Evolutionary conservation across 1,140 invertebrate species (phyloP), one percentile per base, ranked within the genome.

Genomic region (Halictus rubicundus): DNA sequence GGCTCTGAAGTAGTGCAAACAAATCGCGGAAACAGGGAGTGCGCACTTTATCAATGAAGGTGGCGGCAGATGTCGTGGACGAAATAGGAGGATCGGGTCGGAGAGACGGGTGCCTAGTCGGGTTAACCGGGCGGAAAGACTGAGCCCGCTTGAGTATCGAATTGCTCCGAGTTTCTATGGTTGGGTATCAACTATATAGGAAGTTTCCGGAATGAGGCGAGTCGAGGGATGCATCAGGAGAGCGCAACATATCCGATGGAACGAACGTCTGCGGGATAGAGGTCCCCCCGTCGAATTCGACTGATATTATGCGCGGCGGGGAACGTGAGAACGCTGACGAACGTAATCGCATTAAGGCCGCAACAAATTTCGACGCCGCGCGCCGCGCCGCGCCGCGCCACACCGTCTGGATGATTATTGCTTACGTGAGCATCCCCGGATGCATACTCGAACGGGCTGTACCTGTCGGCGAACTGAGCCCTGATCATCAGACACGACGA

Each of bases 321-420:
- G 19, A 61, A 74, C 70, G 70, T 39, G 69, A 27, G 52, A 72
- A 72, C 78, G 70, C 63, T 66, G 78, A 79, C 70, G 78, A 79
- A 60, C 78, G 27, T 79, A 79, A 79, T 79, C 78, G 70, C 71
- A 79, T 79, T 79, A 79, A 74, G 78, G 64, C 42, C 63, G 78
- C 52, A 73, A 79, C 63, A 79, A 74, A 74, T 78, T 78, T 78
- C 60, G 25, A 65, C 71, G 70, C 39, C 16, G 78, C n/a, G n/a
- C 2, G 2, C 32, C 32, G 2, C 32, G 32, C 32, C 32, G 5
- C 32, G 32, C 32, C 32, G 2, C 32, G 32, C 32, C 32, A 5
- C 10, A 46, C 42, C 14, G 42, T 46, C 78, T 79, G 68, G 78
- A 79, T 68, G 78, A 70, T 79, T 79, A 74, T 79, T 79, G 77